These are phyloP conservation scores for Anguilla rostrata DNA, from an alignment of 2,113 vertebrate genomes.

Conservation along the genomic window DNA sequence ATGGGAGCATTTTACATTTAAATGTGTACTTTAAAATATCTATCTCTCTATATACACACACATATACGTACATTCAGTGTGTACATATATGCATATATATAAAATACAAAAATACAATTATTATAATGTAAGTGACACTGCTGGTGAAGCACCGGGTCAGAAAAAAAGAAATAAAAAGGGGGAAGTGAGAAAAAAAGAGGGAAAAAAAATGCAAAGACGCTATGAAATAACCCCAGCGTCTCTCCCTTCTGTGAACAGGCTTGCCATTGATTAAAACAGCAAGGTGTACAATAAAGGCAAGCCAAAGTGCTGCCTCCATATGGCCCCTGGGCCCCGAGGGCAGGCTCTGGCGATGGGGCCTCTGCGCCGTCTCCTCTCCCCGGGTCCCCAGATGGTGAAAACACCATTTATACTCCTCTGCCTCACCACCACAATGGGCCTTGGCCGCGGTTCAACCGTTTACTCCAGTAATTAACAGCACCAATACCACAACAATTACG, in stretches of 20 bases:
- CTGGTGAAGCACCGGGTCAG: constrained; percentile 21
- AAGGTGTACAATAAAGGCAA: constrained; percentile 75
- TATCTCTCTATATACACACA: constrained; percentile 15
- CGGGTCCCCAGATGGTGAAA: constrained; percentile 98
- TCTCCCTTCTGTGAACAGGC: constrained; percentile 58
- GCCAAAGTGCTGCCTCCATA: constrained; percentile 84
- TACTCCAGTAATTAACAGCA: constrained; percentile 99
- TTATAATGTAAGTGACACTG: constrained; percentile 15
- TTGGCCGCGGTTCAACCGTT: constrained; percentile 98
- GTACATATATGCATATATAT: constrained; percentile 11
- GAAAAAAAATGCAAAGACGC: constrained; percentile 57
- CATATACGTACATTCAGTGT: constrained; percentile 25
- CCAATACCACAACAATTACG: constrained; percentile 96
- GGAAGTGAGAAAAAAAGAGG: neutral
- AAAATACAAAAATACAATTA: neutral
- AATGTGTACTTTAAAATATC: neutral
- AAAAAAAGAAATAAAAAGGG: constrained; percentile 15
- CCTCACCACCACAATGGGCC: constrained; percentile 93
- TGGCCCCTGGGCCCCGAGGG: constrained; percentile 88
- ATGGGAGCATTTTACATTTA: neutral
- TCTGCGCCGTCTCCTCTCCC: constrained; percentile 83
- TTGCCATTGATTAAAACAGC: constrained; percentile 80
- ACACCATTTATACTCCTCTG: constrained; percentile 94
- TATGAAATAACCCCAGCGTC: constrained; percentile 63
- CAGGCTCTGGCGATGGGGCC: constrained; percentile 79